These are phyloP conservation scores for Pionites leucogaster DNA, from an alignment of 2,113 vertebrate species.

Conservation along the genomic window DNA sequence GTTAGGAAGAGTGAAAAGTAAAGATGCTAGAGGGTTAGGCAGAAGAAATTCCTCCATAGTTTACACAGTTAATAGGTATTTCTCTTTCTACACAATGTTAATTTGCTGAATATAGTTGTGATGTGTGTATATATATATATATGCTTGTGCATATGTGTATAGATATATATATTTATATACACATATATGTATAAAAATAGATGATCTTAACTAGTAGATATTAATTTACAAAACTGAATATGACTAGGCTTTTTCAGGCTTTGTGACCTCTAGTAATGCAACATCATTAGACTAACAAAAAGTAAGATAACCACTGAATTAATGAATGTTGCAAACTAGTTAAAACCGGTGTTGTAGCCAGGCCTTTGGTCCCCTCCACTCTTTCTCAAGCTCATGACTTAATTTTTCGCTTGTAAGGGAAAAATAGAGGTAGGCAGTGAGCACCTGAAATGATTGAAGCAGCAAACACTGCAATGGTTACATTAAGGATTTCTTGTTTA, in stretches of 20 bases:
- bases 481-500: neutral
- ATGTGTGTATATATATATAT: too few species aligned
- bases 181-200: fast-evolving
- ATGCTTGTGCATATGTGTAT: neutral
- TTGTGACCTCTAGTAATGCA: neutral
- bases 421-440: neutral
- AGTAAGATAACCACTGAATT: neutral
- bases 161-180: too few species aligned
- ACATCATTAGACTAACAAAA: neutral
- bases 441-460: neutral
- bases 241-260: neutral
- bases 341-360: neutral
- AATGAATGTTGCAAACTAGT: neutral
- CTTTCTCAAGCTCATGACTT: neutral
- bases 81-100: neutral
- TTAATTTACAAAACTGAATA: neutral
- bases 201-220: neutral
- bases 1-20: neutral
- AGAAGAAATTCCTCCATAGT: neutral
- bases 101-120: neutral
- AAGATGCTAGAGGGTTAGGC: neutral
- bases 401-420: neutral
- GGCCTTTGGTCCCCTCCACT: neutral
- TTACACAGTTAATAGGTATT: neutral
- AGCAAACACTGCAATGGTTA: neutral